Conservation (phyloP, 2,113 vertebrate species). For the Macrotus californicus region DNA sequence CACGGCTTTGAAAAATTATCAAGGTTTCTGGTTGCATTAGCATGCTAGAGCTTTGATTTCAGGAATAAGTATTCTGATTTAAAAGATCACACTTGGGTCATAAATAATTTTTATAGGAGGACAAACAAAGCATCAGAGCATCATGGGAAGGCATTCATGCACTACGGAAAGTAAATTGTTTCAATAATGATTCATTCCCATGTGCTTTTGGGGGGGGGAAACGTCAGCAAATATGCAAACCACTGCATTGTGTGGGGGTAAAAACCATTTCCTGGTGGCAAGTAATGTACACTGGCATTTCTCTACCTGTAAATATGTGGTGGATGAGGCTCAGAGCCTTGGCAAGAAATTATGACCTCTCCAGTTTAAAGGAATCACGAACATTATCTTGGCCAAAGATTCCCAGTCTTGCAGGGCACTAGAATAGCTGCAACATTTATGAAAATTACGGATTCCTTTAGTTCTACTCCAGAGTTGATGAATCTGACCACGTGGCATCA, state of each 20-base stretch:
- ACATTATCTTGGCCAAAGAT: slow-evolving; percentile 8
- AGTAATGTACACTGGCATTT: slow-evolving; percentile 63
- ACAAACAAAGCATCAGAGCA: slow-evolving; percentile 88
- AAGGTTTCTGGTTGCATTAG: slow-evolving; percentile 85
- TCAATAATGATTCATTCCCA: slow-evolving; percentile 92
- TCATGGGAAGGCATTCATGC: slow-evolving; percentile 89
- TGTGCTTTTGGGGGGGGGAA: slow-evolving; percentile 78
- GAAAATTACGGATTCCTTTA: neutral
- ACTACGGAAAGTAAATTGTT: slow-evolving; percentile 90
- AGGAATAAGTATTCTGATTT: slow-evolving; percentile 89
- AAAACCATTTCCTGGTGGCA: slow-evolving; percentile 73
- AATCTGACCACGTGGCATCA: neutral
- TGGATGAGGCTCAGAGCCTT: neutral
- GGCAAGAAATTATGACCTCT: neutral
- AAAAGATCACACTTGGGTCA: slow-evolving; percentile 88
- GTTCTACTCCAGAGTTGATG: neutral
- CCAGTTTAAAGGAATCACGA: neutral
- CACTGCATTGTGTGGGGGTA: slow-evolving; percentile 68
- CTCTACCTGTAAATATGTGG: slow-evolving; percentile 58
- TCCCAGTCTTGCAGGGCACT: neutral
- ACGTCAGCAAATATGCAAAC: slow-evolving; percentile 91
- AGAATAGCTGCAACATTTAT: neutral
- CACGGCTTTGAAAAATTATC: slow-evolving; percentile 92
- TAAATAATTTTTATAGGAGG: slow-evolving; percentile 97
- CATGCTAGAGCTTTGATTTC: slow-evolving; percentile 89